Percentiles rank a stretch among this genome's conserved stretches.
Conservation (phyloP, 2,888 invertebrate species). For the Tromatobia lineatoria region DNA sequence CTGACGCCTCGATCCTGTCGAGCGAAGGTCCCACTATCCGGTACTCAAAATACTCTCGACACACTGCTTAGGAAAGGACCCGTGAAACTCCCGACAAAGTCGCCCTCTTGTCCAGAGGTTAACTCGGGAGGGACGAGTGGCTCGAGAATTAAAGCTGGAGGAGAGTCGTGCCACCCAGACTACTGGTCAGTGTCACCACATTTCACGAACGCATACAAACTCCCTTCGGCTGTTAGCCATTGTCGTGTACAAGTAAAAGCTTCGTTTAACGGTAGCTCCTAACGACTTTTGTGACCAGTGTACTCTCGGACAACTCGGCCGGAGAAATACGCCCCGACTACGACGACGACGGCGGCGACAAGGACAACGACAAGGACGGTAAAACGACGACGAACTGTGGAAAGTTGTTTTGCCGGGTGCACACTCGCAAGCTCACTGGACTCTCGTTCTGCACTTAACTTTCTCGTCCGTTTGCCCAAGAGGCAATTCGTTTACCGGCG, state of each 20-base stretch:
- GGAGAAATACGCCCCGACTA: background rate
- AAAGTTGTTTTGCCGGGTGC: slow-evolving; percentile 50
- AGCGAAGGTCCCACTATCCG: slow-evolving; percentile 17
- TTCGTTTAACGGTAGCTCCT: slow-evolving; percentile 46
- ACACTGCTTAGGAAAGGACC: slow-evolving; percentile 16
- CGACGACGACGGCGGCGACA: background rate
- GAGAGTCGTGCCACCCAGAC: background rate
- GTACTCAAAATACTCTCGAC: slow-evolving; percentile 12
- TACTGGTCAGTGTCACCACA: slow-evolving; percentile 33
- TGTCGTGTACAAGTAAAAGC: slow-evolving; percentile 36
- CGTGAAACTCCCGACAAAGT: slow-evolving; percentile 2
- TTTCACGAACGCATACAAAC: slow-evolving; percentile 1
- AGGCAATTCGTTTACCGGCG: slow-evolving; percentile 61
- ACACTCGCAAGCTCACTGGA: slow-evolving; percentile 11
- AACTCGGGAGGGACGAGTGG: background rate
- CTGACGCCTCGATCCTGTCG: slow-evolving; percentile 23
- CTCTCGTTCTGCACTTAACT: slow-evolving; percentile 55
- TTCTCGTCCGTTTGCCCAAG: slow-evolving; percentile 45
- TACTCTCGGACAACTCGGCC: slow-evolving; percentile 1
- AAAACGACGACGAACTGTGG: slow-evolving; percentile 46
- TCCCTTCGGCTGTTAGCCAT: background rate
- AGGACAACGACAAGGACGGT: slow-evolving; percentile 15
- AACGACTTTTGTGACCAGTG: slow-evolving; percentile 37
- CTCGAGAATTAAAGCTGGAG: slow-evolving; percentile 25
- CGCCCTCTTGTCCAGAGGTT: background rate